Evolutionary conservation across 2,888 invertebrate genomes (phyloP).

Genomic region (Meta bourneti): DNA sequence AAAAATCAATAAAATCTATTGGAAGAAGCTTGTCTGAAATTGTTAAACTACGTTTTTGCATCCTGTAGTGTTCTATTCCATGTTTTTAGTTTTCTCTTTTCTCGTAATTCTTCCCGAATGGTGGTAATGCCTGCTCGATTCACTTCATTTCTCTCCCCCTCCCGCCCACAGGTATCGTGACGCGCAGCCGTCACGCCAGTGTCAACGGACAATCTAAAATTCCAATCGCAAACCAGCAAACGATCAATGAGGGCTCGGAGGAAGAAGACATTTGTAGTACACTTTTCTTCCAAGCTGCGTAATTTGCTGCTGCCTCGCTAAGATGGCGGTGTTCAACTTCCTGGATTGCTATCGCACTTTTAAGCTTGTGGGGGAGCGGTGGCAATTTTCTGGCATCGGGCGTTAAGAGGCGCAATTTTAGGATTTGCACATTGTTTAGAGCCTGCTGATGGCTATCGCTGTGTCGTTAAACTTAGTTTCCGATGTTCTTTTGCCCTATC

Average conservation of each 20-base stretch:
- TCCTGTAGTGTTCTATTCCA: too few relatives aligned
- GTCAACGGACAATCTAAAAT: constrained; percentile 37
- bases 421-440: constrained; percentile 62
- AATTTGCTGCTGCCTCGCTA: constrained; percentile 2
- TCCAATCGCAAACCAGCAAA: constrained; percentile 18
- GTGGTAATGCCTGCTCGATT: background rate
- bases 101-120: too few relatives aligned
- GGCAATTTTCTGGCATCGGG: constrained; percentile 17
- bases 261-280: constrained; percentile 11
- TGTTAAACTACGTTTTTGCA: too few relatives aligned
- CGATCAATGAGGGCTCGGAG: background rate
- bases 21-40: too few relatives aligned
- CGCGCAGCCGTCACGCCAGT: constrained; percentile 36
- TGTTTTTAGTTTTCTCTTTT: too few relatives aligned
- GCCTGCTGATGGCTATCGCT: constrained; percentile 28
- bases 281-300: constrained; percentile 44
- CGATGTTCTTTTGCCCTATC: background rate
- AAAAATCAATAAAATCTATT: too few relatives aligned
- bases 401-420: constrained; percentile 50
- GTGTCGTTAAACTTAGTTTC: constrained; percentile 13
- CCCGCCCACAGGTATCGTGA: background rate
- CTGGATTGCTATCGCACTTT: constrained; percentile 35
- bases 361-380: background rate
- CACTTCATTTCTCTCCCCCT: background rate
- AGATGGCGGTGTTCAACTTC: constrained; percentile 17